Evolutionary conservation across 2,888 invertebrate genomes (phyloP).

Genomic region (Peribatodes rhomboidaria): DNA sequence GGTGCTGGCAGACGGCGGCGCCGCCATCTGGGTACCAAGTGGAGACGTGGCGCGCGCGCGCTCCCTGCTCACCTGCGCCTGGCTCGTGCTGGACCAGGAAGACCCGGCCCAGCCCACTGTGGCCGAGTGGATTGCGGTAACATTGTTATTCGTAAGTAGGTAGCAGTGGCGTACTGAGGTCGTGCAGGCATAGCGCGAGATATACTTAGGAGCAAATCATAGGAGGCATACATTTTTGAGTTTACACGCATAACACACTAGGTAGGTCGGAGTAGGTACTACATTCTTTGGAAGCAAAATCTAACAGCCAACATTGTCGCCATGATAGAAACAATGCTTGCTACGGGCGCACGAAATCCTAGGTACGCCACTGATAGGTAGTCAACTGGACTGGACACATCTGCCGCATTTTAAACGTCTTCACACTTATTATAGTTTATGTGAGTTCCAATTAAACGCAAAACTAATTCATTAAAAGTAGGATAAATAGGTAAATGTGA

Average conservation of each 20-base stretch:
- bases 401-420: too few relatives aligned
- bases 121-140: conserved; percentile 89
- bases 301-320: too few relatives aligned
- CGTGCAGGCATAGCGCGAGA: neutral
- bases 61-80: conserved; percentile 94
- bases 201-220: neutral
- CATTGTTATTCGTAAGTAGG: conserved; percentile 35
- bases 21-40: conserved; percentile 96
- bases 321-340: neutral
- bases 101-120: conserved; percentile 87
- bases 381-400: too few relatives aligned
- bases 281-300: too few relatives aligned
- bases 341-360: neutral
- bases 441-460: too few relatives aligned
- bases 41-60: conserved; percentile 96
- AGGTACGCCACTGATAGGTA: neutral
- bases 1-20: conserved; percentile 91
- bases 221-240: neutral
- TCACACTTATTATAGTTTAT: too few relatives aligned
- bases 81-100: conserved; percentile 94
- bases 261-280: too few relatives aligned
- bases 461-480: too few relatives aligned
- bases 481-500: too few relatives aligned
- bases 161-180: conserved; percentile 13
- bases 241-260: too few relatives aligned